Base-by-base conservation (phyloP, 92 coral and sea anemone species). In the Hydrozoanthus gracilis region DNA sequence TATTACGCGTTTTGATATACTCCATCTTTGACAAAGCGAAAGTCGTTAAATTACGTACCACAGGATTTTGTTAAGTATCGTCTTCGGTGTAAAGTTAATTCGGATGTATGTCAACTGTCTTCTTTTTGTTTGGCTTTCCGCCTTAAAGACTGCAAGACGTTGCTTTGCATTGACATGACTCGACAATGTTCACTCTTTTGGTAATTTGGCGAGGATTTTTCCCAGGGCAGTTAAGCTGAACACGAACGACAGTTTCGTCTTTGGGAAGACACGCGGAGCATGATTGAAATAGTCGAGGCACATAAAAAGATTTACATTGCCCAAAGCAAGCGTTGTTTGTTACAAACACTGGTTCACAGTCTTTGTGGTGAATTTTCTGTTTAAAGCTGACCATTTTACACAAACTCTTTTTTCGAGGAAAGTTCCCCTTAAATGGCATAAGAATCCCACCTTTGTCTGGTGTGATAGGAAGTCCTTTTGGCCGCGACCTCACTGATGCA, bases 271-370 rank as follows among this genome's bases (percentile, higher is more conserved):
- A 94, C 46, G 82, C 73, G 0, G 98, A 64, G 20, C 98, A 92
- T 2, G 98, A 92, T 10, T 65, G 48, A 14, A 94, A 92, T 9
- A 64, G 79, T 20, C 88, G 88, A 1, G 98, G 98, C 50, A 92
- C 86, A 76, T 71, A 92, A 70, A 90, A 87, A 44, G 98, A 94
- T 44, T 85, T 80, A 72, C 98, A 94, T 76, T 92, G 98, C 71
- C 98, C 98, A 11, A 86, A 87, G 49, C 98, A 94, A 88, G 91
- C 84, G 39, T 78, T 88, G 92, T 94, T 94, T 0, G 82, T 79
- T 7, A 94, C 27, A 5, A 35, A 56, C 3, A 72, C 86, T 20
- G 89, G 71, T 5, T 84, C 80, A 82, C 98, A 94, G 27, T 91
- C 93, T 7, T 76, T 90, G 76, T 94, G 95, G n/a, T 77, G 91